Conservation (phyloP, 2,888 invertebrate genomes). For the Andricus quercusramuli region DNA sequence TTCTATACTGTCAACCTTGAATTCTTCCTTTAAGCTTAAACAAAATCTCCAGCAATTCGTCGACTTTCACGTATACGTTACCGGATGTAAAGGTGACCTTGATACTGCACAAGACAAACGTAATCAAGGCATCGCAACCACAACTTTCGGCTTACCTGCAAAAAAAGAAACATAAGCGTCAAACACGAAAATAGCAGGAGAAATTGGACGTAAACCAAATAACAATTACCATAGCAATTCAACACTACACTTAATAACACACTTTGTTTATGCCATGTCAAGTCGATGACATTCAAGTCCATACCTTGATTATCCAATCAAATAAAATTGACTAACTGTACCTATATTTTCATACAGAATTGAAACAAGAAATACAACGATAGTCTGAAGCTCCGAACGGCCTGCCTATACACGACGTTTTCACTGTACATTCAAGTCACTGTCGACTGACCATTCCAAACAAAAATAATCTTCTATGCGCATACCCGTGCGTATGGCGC, state of each 20-base stretch:
- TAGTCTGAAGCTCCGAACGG: not conserved
- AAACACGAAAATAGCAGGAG: not conserved
- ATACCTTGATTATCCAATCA: too few species aligned
- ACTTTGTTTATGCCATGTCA: too few species aligned
- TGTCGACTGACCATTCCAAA: slow-evolving; percentile 1
- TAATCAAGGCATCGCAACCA: slow-evolving; percentile 4
- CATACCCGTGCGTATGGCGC: not conserved
- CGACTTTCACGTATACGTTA: slow-evolving; percentile 32
- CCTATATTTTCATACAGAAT: too few species aligned
- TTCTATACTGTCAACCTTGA: slow-evolving; percentile 33
- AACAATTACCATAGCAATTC: not conserved
- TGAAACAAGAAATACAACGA: too few species aligned
- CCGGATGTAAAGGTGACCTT: slow-evolving; percentile 32
- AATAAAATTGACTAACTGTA: too few species aligned
- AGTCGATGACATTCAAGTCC: too few species aligned
- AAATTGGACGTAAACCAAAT: not conserved
- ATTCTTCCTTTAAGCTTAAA: slow-evolving; percentile 26
- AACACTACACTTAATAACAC: too few species aligned
- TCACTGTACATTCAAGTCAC: slow-evolving; percentile 6
- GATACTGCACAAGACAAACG: slow-evolving; percentile 27
- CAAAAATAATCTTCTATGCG: not conserved
- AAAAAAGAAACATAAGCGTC: slow-evolving; percentile 29
- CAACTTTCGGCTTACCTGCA: slow-evolving; percentile 36
- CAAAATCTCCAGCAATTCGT: slow-evolving; percentile 28
- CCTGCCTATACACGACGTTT: not conserved